Evolutionary conservation across 2,113 vertebrate genomes (phyloP).

Genomic region (Myrmophylax atrothorax): DNA sequence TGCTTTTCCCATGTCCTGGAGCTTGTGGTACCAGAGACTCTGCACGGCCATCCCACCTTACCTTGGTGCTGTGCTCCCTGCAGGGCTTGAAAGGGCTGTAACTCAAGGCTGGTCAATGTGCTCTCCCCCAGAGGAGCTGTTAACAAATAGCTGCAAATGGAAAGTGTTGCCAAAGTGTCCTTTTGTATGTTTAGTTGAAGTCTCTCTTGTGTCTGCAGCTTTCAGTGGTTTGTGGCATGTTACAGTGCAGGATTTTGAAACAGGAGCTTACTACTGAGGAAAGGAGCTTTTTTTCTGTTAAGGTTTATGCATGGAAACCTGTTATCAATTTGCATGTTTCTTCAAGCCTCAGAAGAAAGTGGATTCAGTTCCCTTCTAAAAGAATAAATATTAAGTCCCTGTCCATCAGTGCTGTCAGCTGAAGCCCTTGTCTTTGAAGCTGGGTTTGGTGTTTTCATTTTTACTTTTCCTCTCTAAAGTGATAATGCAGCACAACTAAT

Average conservation of each 20-base stretch:
- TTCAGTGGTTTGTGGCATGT: constrained; percentile 5
- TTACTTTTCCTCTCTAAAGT: neutral
- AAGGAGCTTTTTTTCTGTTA: neutral
- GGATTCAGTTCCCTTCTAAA: neutral
- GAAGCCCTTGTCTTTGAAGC: neutral
- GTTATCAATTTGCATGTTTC: constrained; percentile 38
- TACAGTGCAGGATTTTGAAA: constrained; percentile 29
- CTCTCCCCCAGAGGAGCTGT: neutral
- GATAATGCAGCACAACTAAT: neutral
- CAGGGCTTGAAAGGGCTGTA: constrained; percentile 5
- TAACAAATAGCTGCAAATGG: constrained; percentile 21
- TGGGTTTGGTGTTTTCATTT: neutral
- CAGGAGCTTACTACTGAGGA: neutral
- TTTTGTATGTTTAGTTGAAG: neutral
- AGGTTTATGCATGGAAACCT: neutral
- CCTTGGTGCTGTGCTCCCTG: neutral
- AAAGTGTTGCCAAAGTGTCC: constrained; percentile 3
- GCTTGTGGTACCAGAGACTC: neutral
- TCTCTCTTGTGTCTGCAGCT: neutral
- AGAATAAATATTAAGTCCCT: neutral
- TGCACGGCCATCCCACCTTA: neutral
- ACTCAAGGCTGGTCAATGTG: constrained; percentile 10
- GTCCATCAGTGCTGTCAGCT: neutral
- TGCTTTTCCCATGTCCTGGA: constrained; percentile 7
- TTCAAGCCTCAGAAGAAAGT: constrained; percentile 20